Evolutionary conservation across 2,797 vertebrate species (phyloP).

Genomic region (Alca torda): DNA sequence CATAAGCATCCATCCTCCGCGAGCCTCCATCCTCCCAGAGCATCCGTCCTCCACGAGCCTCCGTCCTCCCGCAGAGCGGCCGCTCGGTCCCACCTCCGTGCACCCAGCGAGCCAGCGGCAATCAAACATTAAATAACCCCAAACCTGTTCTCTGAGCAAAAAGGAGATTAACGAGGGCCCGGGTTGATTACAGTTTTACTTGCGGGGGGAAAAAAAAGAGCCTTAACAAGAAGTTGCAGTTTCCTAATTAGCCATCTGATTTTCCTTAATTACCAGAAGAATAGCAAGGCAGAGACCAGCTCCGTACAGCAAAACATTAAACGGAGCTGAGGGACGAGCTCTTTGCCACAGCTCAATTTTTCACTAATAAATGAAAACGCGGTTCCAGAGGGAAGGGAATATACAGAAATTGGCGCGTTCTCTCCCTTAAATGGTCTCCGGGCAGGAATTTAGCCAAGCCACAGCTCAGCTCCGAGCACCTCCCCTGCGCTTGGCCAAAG

Average conservation of each 20-base stretch:
- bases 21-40: too few species aligned
- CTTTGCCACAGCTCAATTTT: not conserved
- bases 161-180: not conserved
- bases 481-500: not conserved
- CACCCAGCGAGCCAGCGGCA: not conserved
- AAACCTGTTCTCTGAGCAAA: not conserved
- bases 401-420: not conserved
- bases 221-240: not conserved
- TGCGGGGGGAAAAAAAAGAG: not conserved
- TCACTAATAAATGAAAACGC: not conserved
- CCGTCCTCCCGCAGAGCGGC: not conserved
- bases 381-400: not conserved
- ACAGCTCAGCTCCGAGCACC: not conserved
- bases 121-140: not conserved
- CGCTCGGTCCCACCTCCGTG: fast-evolving
- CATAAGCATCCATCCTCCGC: too few species aligned
- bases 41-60: too few species aligned
- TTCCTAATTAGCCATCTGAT: constrained; percentile 8
- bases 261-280: not conserved
- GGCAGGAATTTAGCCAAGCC: not conserved
- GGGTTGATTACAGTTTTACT: not conserved
- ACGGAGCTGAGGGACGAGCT: not conserved
- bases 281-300: not conserved
- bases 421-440: not conserved
- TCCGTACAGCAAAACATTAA: not conserved